These are phyloP conservation scores for Tiliacea aurago DNA, from an alignment of 2,888 invertebrate species.

Conservation along the genomic window DNA sequence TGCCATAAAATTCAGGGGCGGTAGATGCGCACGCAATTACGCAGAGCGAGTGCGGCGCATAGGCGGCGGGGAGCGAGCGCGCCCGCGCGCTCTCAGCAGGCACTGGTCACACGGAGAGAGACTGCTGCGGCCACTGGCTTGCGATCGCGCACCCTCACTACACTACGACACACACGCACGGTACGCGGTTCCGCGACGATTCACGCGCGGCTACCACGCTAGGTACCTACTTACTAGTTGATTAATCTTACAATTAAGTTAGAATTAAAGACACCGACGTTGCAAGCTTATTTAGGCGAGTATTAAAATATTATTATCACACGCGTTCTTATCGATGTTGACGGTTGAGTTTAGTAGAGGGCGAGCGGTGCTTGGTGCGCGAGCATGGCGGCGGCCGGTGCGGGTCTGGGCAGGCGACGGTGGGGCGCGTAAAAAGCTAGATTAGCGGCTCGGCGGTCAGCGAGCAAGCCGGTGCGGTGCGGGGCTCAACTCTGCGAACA, in stretches of 20 bases:
- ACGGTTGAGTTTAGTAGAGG: conserved; percentile 89
- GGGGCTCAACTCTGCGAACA: conserved; percentile 91
- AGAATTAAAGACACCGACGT: conserved; percentile 89
- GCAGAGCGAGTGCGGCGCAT: conserved; percentile 88
- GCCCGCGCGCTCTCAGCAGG: conserved; percentile 85
- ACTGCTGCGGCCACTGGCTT: conserved; percentile 72
- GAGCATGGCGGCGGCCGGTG: conserved; percentile 88
- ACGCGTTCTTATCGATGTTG: conserved; percentile 90
- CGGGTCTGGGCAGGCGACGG: conserved; percentile 86
- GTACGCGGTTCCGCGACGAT: conserved; percentile 74
- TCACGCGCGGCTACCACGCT: conserved; percentile 73
- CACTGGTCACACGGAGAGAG: conserved; percentile 79
- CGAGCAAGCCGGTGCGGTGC: conserved; percentile 90
- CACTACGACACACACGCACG: conserved; percentile 82
- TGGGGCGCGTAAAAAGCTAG: conserved; percentile 90
- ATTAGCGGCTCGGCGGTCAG: conserved; percentile 90
- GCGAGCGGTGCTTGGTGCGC: conserved; percentile 90
- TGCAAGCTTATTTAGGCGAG: conserved; percentile 90
- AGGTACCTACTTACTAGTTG: conserved; percentile 79
- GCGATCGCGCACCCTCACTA: conserved; percentile 80
- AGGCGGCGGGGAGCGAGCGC: conserved; percentile 86
- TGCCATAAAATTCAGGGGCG: conserved; percentile 80
- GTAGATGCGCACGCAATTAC: conserved; percentile 85
- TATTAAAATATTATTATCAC: conserved; percentile 89
- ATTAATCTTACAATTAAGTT: conserved; percentile 89